Percentiles rank a stretch among this genome's conserved stretches.
Evolutionary conservation across 1,140 invertebrate genomes (phyloP).

Genomic region (Battus philenor): DNA sequence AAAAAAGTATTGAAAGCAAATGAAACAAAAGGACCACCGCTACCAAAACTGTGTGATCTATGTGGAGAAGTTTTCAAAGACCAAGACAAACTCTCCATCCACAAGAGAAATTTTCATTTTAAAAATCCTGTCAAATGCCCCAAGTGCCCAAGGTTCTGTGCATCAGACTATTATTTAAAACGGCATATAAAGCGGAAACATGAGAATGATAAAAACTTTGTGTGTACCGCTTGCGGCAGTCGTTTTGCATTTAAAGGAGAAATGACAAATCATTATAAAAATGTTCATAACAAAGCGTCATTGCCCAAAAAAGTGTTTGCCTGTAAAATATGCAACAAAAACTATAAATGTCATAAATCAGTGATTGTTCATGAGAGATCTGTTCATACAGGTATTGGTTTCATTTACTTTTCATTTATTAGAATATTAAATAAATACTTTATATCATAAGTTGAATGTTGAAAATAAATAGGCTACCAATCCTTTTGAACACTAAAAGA

Average conservation of each 20-base stretch:
- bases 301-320: slow-evolving; percentile 42
- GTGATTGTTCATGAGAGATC: slow-evolving; percentile 70
- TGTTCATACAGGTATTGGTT: slow-evolving; percentile 70
- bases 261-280: slow-evolving; percentile 50
- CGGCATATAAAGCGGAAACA: slow-evolving; percentile 64
- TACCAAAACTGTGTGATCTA: slow-evolving; percentile 53
- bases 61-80: slow-evolving; percentile 52
- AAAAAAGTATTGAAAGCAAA: slow-evolving; percentile 29
- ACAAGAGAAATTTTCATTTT: slow-evolving; percentile 46
- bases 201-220: slow-evolving; percentile 46
- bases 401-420: no score
- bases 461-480: no score
- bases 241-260: slow-evolving; percentile 63
- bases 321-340: slow-evolving; percentile 64
- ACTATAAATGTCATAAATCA: slow-evolving; percentile 63
- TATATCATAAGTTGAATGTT: no score
- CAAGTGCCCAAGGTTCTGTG: slow-evolving; percentile 48
- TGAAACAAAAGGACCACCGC: slow-evolving; percentile 27
- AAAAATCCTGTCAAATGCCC: slow-evolving; percentile 44
- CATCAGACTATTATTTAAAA: slow-evolving; percentile 54
- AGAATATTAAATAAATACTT: no score
- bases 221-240: slow-evolving; percentile 55
- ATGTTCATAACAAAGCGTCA: slow-evolving; percentile 56
- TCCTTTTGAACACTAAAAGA: no score
- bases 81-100: slow-evolving; percentile 39